Evolutionary conservation across 2,888 invertebrate species (phyloP), one percentile per base, ranked within the genome.

Genomic region (Cosmia pyralina): DNA sequence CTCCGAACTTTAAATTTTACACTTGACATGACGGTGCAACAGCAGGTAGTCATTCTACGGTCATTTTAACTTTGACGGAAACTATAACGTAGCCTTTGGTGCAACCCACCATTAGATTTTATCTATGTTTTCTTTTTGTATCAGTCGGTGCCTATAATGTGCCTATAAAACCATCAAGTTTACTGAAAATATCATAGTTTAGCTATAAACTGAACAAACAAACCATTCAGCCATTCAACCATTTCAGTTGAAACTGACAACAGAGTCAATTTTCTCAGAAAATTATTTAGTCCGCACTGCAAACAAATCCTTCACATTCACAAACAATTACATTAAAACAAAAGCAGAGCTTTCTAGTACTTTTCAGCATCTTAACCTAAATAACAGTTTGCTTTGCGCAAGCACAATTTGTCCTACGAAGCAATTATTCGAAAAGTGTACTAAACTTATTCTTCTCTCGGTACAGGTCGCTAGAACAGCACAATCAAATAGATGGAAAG

Each of bases 401-500:
- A 69, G 75, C 59, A 69, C 62, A 59, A 71, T 69, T 70, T 79
- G 81, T 82, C 82, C 82, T 85, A 63, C 68, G 53, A 78, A 84
- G 75, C 85, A 87, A 90, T 88, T 89, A 86, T 85, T 75, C 55
- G 71, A 63, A 80, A 83, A 81, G 83, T 77, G 82, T 75, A 82
- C 68, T 28, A 28, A 28, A 28, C 28, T 28, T 57, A 57, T 57
- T 60, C 64, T 41, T 1, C 41, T 41, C 7, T 72, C 77, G 13
- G 70, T 76, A 77, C 65, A 74, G 79, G 69, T 81, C 50, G 75
- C 76, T 75, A 62, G 74, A 68, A 63, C 79, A 81, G 77, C 73
- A 87, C 82, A 87, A 87, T 90, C 85, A 72, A 69, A 70, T 77
- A 87, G 89, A 90, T 87, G 86, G 85, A 85, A 81, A 69, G 70